Conservation (phyloP, 2,888 invertebrate genomes). For the Autographa pulchrina region DNA sequence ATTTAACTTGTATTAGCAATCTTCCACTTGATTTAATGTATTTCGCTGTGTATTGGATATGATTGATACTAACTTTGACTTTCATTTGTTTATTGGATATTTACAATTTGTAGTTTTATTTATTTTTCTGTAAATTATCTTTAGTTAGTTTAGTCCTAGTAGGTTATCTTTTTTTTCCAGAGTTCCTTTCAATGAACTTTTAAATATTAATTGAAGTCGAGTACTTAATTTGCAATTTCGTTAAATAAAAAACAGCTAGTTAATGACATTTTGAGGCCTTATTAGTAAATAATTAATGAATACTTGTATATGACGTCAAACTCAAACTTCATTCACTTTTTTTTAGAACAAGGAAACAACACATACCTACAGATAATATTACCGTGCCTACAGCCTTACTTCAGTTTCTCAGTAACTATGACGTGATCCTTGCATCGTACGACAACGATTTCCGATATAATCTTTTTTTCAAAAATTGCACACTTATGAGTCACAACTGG, state of each 20-base stretch:
- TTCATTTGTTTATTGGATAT: conserved; percentile 8
- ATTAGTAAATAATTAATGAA: too few relatives aligned
- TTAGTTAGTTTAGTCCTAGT: neutral
- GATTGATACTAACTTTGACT: conserved; percentile 26
- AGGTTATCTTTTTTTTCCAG: neutral
- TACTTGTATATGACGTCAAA: too few relatives aligned
- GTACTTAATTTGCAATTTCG: too few relatives aligned
- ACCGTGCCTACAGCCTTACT: conserved; percentile 1
- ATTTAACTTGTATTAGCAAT: conserved; percentile 29
- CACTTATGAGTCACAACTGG: neutral
- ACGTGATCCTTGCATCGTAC: conserved; percentile 3
- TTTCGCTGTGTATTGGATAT: conserved; percentile 9
- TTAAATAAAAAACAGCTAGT: too few relatives aligned
- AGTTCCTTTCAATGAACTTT: neutral
- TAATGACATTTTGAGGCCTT: too few relatives aligned
- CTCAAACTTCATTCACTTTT: neutral
- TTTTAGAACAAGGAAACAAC: neutral
- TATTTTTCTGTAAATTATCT: too few relatives aligned
- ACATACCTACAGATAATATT: too few relatives aligned
- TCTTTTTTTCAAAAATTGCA: conserved; percentile 7
- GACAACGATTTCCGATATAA: conserved; percentile 10
- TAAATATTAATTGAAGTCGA: too few relatives aligned
- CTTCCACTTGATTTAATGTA: conserved; percentile 21
- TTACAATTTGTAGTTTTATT: neutral
- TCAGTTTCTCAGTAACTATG: neutral